Evolutionary conservation across 1,140 invertebrate species (phyloP).

Genomic region (Muscidifurax raptorellus): DNA sequence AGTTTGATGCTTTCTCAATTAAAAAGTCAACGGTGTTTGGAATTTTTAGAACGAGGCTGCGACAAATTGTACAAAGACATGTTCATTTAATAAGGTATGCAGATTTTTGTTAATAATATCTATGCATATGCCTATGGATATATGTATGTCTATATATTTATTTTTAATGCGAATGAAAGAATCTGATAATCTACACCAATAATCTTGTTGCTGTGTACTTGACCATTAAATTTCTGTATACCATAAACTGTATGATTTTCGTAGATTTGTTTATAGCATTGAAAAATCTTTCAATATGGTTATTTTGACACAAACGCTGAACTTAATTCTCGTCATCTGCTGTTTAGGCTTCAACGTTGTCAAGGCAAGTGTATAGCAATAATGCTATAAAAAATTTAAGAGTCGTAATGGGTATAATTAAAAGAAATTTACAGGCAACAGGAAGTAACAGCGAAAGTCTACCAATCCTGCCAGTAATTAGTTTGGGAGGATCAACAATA

Average conservation of each 20-base stretch:
- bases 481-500: not conserved
- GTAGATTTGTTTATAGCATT: slow-evolving; percentile 30
- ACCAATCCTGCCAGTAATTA: not conserved
- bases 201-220: too few relatives aligned
- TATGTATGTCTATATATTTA: too few relatives aligned
- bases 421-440: not conserved
- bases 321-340: slow-evolving; percentile 29
- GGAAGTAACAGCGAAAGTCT: not conserved
- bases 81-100: not conserved
- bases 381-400: too few relatives aligned
- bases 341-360: slow-evolving; percentile 34
- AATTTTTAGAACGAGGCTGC: not conserved
- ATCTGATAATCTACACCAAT: too few relatives aligned
- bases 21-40: not conserved
- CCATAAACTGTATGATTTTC: not conserved
- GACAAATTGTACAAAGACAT: not conserved
- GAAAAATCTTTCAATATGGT: slow-evolving; percentile 40
- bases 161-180: too few relatives aligned
- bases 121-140: too few relatives aligned
- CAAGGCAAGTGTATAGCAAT: not conserved
- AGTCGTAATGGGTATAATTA: too few relatives aligned
- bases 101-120: too few relatives aligned
- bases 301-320: slow-evolving; percentile 15
- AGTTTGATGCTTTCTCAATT: not conserved
- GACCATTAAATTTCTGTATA: not conserved